Base-by-base conservation (phyloP, 2,797 vertebrate species). In the Enoplosus armatus region DNA sequence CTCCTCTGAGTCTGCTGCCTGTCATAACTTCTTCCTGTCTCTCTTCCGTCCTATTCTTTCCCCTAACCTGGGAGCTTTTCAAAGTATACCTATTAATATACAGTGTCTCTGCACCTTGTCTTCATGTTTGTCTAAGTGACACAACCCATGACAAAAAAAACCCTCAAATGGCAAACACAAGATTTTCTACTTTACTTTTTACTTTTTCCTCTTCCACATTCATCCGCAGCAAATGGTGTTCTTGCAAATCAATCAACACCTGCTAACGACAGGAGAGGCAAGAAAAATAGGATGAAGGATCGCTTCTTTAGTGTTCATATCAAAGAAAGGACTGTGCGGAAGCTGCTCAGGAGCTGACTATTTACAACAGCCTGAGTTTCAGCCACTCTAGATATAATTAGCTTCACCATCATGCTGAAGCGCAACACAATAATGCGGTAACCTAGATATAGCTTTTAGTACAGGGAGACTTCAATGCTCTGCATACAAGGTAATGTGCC, bases 81-180 rank as follows among this genome's bases (percentile, higher is more conserved):
- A 93, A 85, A 91, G 87, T 66, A 82, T 65, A 66, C 45, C 83
- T 92, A 92, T 90, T 92, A 90, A 94, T 94, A 93, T 59, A 87
- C 79, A 84, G 78, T 76, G 61, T 86, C 75, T 89, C 77, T 72
- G 59, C 85, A 90, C 84, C 79, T 92, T 81, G 85, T 90, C 84
- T 91, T 89, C 73, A 61, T 80, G 83, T 92, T 88, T 88, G 84
- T 80, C 72, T 82, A 77, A 82, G 84, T 77, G 82, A 62, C 83
- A 87, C 83, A 89, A 88, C 48, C 64, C 66, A 83, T 61, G 75
- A 81, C 58, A 75, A 47, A 56, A 58, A 24, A 74, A 48, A 75
- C 33, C 51, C 58, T 35, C 39, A 67, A 53, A 73, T 53, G 54
- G 79, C 43, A 82, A 79, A 79, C 33, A 55, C 61, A 64, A 58